Percentiles rank a stretch among this genome's conserved stretches.
phyloP scores from a whole-genome alignment of 2,888 invertebrate species.

The Ellobium chinense region DNA sequence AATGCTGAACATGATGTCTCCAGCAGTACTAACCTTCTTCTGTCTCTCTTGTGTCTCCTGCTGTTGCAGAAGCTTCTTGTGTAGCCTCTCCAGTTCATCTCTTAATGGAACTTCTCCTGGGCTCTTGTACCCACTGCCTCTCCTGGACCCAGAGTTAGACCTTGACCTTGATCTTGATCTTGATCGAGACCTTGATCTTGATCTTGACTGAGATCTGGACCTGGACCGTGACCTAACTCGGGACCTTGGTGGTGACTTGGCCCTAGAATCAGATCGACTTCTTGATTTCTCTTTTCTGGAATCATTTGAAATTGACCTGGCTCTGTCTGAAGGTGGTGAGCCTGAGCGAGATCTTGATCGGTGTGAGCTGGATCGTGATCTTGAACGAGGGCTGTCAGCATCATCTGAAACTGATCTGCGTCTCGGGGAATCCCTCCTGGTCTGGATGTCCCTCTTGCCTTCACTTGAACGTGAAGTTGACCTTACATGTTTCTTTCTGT shows the following conservation, averaged over 20 bases:
- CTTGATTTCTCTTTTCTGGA: background rate
- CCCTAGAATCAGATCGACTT: background rate
- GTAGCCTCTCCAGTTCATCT: conserved; percentile 25
- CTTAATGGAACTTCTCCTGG: background rate
- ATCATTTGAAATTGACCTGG: background rate
- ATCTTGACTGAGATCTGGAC: conserved; percentile 3
- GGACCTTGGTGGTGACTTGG: background rate
- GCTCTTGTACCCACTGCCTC: background rate
- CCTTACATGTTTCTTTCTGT: background rate
- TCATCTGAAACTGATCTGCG: background rate
- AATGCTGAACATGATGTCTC: no score
- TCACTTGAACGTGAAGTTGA: background rate
- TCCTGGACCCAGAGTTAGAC: background rate
- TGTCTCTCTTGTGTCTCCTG: conserved; percentile 24
- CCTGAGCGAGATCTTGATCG: no score
- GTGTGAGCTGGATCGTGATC: no score
- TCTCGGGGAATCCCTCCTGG: background rate
- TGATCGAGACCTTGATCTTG: conserved; percentile 54
- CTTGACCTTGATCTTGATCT: background rate
- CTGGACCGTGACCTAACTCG: background rate
- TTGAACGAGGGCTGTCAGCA: no score
- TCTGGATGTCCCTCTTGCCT: no score
- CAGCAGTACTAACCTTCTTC: no score
- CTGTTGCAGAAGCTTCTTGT: conserved; percentile 22
- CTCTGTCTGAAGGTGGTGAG: no score